A percentile compares a stretch with the other conserved stretches of the same genome.
phyloP scores from a whole-genome alignment of 2,888 invertebrate species.

The Anticlea derivata region DNA sequence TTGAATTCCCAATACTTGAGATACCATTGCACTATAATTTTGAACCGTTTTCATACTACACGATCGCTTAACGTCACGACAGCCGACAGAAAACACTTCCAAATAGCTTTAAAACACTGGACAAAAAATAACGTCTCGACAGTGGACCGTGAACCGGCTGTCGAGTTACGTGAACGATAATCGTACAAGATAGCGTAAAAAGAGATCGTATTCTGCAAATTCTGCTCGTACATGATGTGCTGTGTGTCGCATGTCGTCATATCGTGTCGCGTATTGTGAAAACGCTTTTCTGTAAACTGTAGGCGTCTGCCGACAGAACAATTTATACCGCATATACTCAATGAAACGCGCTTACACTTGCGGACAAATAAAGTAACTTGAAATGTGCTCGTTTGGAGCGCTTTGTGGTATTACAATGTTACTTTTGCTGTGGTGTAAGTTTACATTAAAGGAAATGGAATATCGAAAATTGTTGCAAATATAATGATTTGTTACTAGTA shows the following conservation, averaged over 20 bases:
- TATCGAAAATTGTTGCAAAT: conserved; percentile 3
- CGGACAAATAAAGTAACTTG: conserved; percentile 35
- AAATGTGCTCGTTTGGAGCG: conserved; percentile 30
- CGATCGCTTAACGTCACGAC: too few relatives aligned
- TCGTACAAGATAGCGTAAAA: too few relatives aligned
- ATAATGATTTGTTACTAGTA: neutral
- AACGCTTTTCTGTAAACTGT: conserved; percentile 32
- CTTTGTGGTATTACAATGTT: conserved; percentile 24
- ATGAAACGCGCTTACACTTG: conserved; percentile 32
- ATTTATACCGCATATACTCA: conserved; percentile 35
- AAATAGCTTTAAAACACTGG: too few relatives aligned
- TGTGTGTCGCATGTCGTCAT: too few relatives aligned
- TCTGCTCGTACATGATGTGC: too few relatives aligned
- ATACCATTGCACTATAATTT: conserved; percentile 27
- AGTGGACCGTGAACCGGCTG: too few relatives aligned
- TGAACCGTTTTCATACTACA: too few relatives aligned
- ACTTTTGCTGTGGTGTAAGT: conserved; percentile 12
- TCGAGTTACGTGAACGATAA: too few relatives aligned
- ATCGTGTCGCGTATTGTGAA: too few relatives aligned
- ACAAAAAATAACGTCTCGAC: too few relatives aligned
- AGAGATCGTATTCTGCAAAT: too few relatives aligned
- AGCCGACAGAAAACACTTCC: too few relatives aligned
- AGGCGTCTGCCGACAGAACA: conserved; percentile 40
- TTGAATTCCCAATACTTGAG: conserved; percentile 33
- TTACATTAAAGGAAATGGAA: conserved; percentile 5